These are phyloP conservation scores for Arnoldichthys spilopterus DNA, from an alignment of 2,797 vertebrate genomes.

Conservation along the genomic window DNA sequence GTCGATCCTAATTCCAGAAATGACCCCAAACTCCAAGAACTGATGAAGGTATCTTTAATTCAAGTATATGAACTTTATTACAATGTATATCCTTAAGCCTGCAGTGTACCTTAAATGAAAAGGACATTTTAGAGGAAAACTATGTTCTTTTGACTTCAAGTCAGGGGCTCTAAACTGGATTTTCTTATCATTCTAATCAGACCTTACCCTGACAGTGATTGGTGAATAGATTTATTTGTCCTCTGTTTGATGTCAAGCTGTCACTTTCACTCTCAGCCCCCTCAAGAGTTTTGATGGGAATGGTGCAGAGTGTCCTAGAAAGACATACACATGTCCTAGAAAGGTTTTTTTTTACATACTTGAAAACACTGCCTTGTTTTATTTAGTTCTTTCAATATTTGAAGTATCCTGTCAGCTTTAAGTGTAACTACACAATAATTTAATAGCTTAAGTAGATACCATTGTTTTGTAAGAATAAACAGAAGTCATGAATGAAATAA, in stretches of 20 bases:
- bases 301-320: not conserved
- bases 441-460: not conserved
- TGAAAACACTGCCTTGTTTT: too few relatives aligned
- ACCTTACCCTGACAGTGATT: not conserved
- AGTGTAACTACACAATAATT: not conserved
- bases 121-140: too few relatives aligned
- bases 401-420: not conserved
- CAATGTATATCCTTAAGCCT: not conserved
- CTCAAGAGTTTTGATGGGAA: not conserved
- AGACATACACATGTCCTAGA: not conserved
- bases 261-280: not conserved
- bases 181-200: too few relatives aligned
- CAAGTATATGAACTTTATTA: not conserved
- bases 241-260: not conserved
- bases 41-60: constrained; percentile 80
- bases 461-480: not conserved
- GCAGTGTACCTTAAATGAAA: not conserved
- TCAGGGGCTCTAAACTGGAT: too few relatives aligned
- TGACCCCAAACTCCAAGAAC: constrained; percentile 86
- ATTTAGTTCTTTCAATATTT: not conserved
- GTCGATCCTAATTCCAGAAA: constrained; percentile 88
- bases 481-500: not conserved
- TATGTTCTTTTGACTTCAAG: too few relatives aligned
- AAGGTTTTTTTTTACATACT: not conserved
- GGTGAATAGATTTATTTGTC: not conserved